These are phyloP conservation scores for Calephelis perditalis DNA, from an alignment of 2,888 invertebrate genomes.

Conservation along the genomic window DNA sequence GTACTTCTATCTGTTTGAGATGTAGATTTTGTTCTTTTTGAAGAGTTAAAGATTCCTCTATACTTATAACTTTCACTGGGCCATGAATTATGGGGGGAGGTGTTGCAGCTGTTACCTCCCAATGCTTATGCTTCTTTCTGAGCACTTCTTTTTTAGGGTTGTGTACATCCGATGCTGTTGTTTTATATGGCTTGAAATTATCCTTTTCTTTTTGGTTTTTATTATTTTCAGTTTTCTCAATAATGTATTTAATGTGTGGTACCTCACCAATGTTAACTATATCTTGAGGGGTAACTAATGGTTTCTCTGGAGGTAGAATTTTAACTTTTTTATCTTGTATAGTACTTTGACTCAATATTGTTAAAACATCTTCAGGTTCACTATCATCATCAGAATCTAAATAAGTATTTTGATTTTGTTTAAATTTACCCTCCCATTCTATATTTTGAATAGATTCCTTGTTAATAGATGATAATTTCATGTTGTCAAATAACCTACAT, in stretches of 20 bases:
- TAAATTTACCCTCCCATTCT: slow-evolving; percentile 78
- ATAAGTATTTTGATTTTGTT: slow-evolving; percentile 42
- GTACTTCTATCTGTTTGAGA: slow-evolving; percentile 69
- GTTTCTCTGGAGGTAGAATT: slow-evolving; percentile 59
- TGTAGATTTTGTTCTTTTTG: slow-evolving; percentile 71
- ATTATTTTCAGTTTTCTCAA: slow-evolving; percentile 69
- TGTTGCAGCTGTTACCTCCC: slow-evolving; percentile 82
- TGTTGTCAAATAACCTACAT: slow-evolving; percentile 65
- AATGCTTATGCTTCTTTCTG: slow-evolving; percentile 70
- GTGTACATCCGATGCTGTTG: slow-evolving; percentile 74
- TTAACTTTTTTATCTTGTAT: slow-evolving; percentile 68
- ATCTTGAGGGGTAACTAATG: slow-evolving; percentile 71
- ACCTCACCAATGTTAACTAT: slow-evolving; percentile 62
- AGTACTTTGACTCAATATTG: slow-evolving; percentile 77
- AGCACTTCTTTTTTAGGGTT: slow-evolving; percentile 73
- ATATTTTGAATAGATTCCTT: slow-evolving; percentile 70
- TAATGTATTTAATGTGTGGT: slow-evolving; percentile 74
- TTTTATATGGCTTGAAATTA: slow-evolving; percentile 77
- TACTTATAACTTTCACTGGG: slow-evolving; percentile 66
- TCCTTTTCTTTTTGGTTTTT: slow-evolving; percentile 46
- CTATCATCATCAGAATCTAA: slow-evolving; percentile 79
- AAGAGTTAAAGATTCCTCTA: slow-evolving; percentile 77
- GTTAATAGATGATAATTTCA: slow-evolving; percentile 63
- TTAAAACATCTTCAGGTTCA: slow-evolving; percentile 76
- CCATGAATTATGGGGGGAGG: slow-evolving; percentile 78